Evolutionary conservation across 1,140 invertebrate genomes (phyloP), one percentile per base, ranked within the genome.

Genomic region (Harlomillsia oculata): DNA sequence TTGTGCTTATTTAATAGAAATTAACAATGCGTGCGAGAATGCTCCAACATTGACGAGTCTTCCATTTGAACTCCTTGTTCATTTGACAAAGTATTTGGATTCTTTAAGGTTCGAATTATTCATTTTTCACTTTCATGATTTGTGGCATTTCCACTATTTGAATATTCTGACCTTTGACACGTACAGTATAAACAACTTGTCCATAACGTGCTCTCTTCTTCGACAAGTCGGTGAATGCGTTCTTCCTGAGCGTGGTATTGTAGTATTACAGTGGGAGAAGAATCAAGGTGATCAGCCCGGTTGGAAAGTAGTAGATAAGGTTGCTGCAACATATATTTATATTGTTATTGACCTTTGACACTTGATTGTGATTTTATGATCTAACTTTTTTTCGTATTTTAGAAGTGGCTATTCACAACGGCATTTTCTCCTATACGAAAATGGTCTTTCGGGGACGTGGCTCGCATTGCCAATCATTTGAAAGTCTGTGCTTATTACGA

Each of bases 351-450:
- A n/a, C n/a, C n/a, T n/a, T n/a, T n/a, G n/a, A n/a, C n/a, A n/a
- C n/a, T n/a, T n/a, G n/a, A n/a, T n/a, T n/a, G n/a, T n/a, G n/a
- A n/a, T n/a, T n/a, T n/a, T n/a, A n/a, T n/a, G n/a, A n/a, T n/a
- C n/a, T n/a, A n/a, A n/a, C n/a, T n/a, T n/a, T n/a, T n/a, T n/a
- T 49, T 18, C 8, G 1, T 34, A 30, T 36, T 56, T 16, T 25
- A 62, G 59, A 59, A 54, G 43, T 65, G 63, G 63, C 46, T 65
- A 14, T 65, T 62, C 44, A 53, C 63, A 2, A 51, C 60, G 8
- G 36, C 53, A 0, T 65, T 62, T 44, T 51, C 59, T 14, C 54
- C 63, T 8, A 62, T 65, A 25, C 28, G 41, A n/a, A 62, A 55
- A 37, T 65, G 63, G 63, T 34, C 32, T 14, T 55, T 62, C 21